A percentile compares a stretch with the other conserved stretches of the same genome.
These are phyloP conservation scores for Cryptoprocta ferox DNA, from an alignment of 2,797 vertebrate species.

Conservation along the genomic window DNA sequence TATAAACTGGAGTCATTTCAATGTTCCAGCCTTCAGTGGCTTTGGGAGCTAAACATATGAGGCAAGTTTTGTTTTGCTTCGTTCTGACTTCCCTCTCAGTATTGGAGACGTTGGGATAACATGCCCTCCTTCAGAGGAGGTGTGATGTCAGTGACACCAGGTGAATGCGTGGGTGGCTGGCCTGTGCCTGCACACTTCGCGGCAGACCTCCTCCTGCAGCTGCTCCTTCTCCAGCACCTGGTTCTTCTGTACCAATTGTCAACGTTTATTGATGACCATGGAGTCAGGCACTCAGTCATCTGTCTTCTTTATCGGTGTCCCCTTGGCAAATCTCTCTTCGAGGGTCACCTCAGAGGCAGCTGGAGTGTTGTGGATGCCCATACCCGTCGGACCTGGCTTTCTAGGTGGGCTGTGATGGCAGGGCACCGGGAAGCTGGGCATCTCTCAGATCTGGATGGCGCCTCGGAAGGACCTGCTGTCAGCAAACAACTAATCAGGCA, in stretches of 20 bases:
- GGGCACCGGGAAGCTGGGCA: background rate
- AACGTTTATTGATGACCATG: background rate
- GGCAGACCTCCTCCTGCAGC: fast-evolving
- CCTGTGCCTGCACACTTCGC: fast-evolving
- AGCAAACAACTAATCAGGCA: background rate
- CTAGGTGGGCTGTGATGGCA: background rate
- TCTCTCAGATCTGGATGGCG: background rate
- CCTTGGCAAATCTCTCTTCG: background rate
- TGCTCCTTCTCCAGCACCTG: background rate
- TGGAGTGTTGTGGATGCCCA: fast-evolving
- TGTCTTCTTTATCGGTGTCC: background rate
- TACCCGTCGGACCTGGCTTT: background rate
- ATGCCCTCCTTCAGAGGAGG: background rate
- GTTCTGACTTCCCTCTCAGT: background rate
- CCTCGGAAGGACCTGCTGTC: background rate
- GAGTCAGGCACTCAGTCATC: background rate
- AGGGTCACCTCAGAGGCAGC: background rate
- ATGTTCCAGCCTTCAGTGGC: background rate
- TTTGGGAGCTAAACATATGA: background rate
- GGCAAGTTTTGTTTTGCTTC: background rate
- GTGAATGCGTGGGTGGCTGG: background rate
- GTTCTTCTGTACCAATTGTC: background rate
- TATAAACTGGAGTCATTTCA: background rate
- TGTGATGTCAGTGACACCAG: fast-evolving
- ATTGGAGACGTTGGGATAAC: background rate